Percentiles rank a stretch among this genome's conserved stretches.
phyloP scores from a whole-genome alignment of 1,140 invertebrate genomes.

The Ips nitidus region DNA sequence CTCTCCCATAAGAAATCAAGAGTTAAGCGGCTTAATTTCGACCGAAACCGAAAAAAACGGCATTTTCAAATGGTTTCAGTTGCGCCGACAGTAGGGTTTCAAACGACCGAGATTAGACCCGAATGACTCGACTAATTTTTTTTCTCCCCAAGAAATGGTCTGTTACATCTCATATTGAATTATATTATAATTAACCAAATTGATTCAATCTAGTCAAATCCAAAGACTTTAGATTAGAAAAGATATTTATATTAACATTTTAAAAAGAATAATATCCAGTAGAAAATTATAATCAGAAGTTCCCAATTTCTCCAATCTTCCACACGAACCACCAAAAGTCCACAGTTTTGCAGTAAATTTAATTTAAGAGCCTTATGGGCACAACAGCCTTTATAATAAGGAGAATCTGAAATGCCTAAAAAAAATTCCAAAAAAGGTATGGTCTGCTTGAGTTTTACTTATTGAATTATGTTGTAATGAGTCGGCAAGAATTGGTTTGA shows the following conservation, averaged over 20 bases:
- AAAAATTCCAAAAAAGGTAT: no score
- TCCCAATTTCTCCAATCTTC: background rate
- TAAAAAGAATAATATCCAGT: no score
- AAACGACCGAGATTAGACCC: constrained; percentile 4
- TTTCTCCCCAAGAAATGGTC: background rate
- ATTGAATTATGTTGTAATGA: background rate
- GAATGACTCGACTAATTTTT: constrained; percentile 2
- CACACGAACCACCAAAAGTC: no score
- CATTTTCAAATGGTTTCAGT: background rate
- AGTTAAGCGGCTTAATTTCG: constrained; percentile 10
- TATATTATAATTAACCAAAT: no score
- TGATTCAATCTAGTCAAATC: no score
- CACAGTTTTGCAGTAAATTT: no score
- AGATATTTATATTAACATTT: no score
- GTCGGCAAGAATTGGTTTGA: background rate
- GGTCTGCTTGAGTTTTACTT: background rate
- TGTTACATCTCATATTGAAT: no score
- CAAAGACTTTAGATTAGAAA: no score
- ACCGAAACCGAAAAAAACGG: background rate
- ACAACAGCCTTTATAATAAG: no score
- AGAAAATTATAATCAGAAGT: background rate
- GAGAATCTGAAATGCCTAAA: no score
- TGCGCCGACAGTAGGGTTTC: background rate
- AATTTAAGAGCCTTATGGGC: no score
- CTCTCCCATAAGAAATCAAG: background rate